phyloP scores from a whole-genome alignment of 2,797 vertebrate species.

The Scomberomorus guttatus region DNA sequence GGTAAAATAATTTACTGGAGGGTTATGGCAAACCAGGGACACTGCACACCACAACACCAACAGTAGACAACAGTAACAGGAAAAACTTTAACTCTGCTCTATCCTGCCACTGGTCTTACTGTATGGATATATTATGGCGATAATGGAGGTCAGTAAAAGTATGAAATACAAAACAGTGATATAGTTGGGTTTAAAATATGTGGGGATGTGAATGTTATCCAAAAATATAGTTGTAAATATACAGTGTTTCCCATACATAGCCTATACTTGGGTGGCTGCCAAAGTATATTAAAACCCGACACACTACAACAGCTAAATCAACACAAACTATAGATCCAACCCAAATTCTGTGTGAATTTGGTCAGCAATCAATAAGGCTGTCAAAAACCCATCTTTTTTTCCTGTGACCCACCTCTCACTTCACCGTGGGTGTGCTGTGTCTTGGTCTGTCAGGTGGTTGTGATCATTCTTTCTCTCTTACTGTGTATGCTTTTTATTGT shows the following conservation, averaged over 20 bases:
- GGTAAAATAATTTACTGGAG: slow-evolving; percentile 66
- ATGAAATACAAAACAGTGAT: not conserved
- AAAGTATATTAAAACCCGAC: too few species aligned
- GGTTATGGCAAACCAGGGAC: slow-evolving; percentile 66
- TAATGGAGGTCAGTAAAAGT: not conserved
- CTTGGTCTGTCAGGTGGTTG: too few species aligned
- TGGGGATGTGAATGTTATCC: not conserved
- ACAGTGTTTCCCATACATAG: not conserved
- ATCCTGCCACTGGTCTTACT: slow-evolving; percentile 10
- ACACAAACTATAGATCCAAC: not conserved
- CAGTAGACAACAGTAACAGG: slow-evolving; percentile 12
- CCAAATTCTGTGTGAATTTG: not conserved
- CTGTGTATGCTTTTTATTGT: too few species aligned
- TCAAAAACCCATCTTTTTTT: too few species aligned
- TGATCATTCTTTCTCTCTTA: too few species aligned
- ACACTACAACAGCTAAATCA: not conserved
- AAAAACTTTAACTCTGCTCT: not conserved
- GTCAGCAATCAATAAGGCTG: too few species aligned
- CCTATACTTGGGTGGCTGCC: too few species aligned
- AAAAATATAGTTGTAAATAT: not conserved
- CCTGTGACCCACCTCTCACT: too few species aligned
- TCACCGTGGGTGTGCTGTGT: too few species aligned
- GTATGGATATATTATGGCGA: not conserved
- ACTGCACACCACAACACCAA: slow-evolving; percentile 19
- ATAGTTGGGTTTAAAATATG: too few species aligned